Conservation (phyloP, 2,888 invertebrate genomes). For the Pammene fasciana region DNA sequence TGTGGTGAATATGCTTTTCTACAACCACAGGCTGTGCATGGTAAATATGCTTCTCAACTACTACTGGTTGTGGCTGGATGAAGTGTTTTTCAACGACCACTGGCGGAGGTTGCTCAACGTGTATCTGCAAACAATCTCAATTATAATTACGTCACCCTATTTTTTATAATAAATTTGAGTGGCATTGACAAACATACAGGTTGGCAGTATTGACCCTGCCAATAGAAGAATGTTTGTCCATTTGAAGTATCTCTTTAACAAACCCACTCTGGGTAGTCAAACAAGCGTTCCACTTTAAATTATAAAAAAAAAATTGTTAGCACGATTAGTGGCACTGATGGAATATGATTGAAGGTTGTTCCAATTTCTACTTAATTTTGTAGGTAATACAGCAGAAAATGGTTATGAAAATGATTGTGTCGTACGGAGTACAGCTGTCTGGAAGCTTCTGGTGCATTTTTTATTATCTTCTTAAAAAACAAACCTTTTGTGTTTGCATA, state of each 20-base stretch:
- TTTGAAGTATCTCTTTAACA: constrained; percentile 12
- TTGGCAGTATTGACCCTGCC: constrained; percentile 9
- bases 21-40: constrained; percentile 54
- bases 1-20: constrained; percentile 32
- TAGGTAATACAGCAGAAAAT: neutral
- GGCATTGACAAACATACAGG: constrained; percentile 17
- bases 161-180: constrained; percentile 18
- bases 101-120: constrained; percentile 56
- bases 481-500: constrained; percentile 59
- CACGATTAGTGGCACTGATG: constrained; percentile 18
- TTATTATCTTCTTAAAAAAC: constrained; percentile 46
- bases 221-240: constrained; percentile 15
- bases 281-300: constrained; percentile 17
- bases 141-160: constrained; percentile 22
- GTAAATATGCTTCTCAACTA: constrained; percentile 62
- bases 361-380: constrained; percentile 4
- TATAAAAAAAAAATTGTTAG: constrained; percentile 17
- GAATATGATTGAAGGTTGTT: constrained; percentile 8
- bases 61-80: constrained; percentile 57
- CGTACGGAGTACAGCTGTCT: constrained; percentile 50
- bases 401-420: constrained; percentile 25
- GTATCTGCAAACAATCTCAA: constrained; percentile 56
- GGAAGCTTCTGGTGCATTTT: constrained; percentile 57
- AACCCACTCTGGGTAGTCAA: neutral
- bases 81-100: constrained; percentile 61